A percentile compares a stretch with the other conserved stretches of the same genome.
Evolutionary conservation across 2,113 vertebrate genomes (phyloP).

Genomic region (Paradisaea rubra): DNA sequence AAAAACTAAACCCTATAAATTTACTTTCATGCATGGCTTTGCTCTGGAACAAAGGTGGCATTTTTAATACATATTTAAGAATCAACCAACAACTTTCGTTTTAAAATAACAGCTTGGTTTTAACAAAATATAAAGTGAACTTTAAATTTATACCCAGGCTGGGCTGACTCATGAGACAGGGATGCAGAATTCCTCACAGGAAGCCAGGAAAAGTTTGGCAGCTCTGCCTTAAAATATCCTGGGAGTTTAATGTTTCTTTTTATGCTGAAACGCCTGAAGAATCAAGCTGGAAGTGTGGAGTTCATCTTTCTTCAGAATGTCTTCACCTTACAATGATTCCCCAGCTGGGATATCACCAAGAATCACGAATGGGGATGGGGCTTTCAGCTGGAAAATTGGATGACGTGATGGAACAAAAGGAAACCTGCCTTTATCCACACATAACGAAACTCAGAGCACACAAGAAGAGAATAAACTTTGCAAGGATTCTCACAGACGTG

Average conservation of each 20-base stretch:
- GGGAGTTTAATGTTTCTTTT: not conserved
- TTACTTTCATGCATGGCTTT: not conserved
- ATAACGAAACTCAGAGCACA: not conserved
- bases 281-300: not conserved
- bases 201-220: not conserved
- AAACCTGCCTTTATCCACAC: not conserved
- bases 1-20: not conserved
- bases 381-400: not conserved
- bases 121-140: not conserved
- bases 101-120: not conserved
- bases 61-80: not conserved
- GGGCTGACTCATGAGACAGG: not conserved
- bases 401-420: not conserved
- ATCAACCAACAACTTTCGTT: not conserved
- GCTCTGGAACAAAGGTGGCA: not conserved
- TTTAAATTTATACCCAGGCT: not conserved
- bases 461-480: not conserved
- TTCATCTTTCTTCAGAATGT: not conserved
- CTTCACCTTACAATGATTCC: not conserved
- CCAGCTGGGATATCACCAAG: not conserved
- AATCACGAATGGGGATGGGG: not conserved
- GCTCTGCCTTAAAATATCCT: not conserved
- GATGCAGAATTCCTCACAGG: not conserved
- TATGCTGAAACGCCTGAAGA: not conserved
- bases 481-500: not conserved